Evolutionary conservation across 2,797 vertebrate species (phyloP).

Genomic region (Ceyx erithaca): DNA sequence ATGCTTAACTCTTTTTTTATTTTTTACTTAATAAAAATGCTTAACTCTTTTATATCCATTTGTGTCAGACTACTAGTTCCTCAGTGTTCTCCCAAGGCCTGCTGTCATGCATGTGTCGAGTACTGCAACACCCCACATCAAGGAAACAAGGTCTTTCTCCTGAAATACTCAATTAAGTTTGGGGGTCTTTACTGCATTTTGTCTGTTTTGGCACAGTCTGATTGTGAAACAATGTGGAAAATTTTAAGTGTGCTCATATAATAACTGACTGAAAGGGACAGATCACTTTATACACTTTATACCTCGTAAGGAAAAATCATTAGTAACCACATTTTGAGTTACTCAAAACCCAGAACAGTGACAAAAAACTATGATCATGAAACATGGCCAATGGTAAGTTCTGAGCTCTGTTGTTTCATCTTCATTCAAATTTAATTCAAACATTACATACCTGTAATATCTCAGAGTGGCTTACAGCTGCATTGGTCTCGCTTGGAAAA

Average conservation of each 20-base stretch:
- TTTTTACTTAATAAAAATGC: no score
- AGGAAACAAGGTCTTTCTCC: background rate
- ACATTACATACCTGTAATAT: constrained; percentile 88
- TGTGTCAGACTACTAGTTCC: background rate
- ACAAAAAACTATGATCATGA: background rate
- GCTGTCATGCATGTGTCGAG: background rate
- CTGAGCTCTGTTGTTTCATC: background rate
- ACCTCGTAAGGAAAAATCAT: background rate
- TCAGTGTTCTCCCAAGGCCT: background rate
- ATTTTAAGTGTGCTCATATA: background rate
- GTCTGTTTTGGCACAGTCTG: background rate
- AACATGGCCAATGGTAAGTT: background rate
- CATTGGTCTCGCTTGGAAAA: constrained; percentile 87
- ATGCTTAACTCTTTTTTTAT: background rate
- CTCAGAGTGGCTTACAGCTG: constrained; percentile 85
- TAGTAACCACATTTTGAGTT: background rate
- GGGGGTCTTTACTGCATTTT: background rate
- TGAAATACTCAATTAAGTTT: background rate
- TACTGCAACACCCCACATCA: background rate
- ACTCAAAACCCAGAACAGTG: background rate
- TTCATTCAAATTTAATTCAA: background rate
- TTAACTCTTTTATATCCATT: constrained; percentile 5
- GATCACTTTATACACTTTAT: background rate
- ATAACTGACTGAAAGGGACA: background rate
- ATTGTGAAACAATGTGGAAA: background rate